A percentile compares a stretch with the other conserved stretches of the same genome.
Evolutionary conservation across 1,140 invertebrate genomes (phyloP).

Genomic region (Drosophila obscura): DNA sequence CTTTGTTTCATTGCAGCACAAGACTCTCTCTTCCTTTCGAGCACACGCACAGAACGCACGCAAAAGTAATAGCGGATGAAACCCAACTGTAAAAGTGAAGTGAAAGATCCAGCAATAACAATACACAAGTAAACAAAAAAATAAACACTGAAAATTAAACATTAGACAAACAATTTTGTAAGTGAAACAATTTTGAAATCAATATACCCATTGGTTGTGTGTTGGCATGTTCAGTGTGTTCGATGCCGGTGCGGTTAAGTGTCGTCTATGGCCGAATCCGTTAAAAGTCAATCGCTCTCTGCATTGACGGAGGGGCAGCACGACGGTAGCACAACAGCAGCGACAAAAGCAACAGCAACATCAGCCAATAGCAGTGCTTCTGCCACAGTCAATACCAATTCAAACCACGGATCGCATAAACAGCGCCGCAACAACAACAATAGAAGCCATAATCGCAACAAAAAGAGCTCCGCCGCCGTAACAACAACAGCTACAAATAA

Average conservation of each 20-base stretch:
- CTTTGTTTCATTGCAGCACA: slow-evolving; percentile 32
- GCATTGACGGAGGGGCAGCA: slow-evolving; percentile 84
- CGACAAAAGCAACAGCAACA: slow-evolving; percentile 39
- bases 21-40: background rate
- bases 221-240: slow-evolving; percentile 83
- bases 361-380: slow-evolving; percentile 11
- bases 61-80: slow-evolving; percentile 12
- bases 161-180: too few species aligned
- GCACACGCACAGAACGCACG: slow-evolving; percentile 1
- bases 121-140: too few species aligned
- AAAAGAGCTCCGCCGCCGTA: slow-evolving; percentile 8
- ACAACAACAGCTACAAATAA: slow-evolving; percentile 9
- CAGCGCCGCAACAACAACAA: slow-evolving; percentile 32
- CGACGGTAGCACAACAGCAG: slow-evolving; percentile 64
- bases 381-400: slow-evolving; percentile 6
- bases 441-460: slow-evolving; percentile 31
- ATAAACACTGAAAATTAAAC: too few species aligned
- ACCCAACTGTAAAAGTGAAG: slow-evolving; percentile 29
- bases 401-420: slow-evolving; percentile 6
- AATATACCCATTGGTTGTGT: slow-evolving; percentile 59
- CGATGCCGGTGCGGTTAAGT: slow-evolving; percentile 83
- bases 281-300: slow-evolving; percentile 84
- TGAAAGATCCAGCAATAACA: background rate
- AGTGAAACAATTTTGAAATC: slow-evolving; percentile 37
- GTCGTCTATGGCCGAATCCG: slow-evolving; percentile 84